These are phyloP conservation scores for Rhagium mordax DNA, from an alignment of 2,888 invertebrate genomes.

Conservation along the genomic window DNA sequence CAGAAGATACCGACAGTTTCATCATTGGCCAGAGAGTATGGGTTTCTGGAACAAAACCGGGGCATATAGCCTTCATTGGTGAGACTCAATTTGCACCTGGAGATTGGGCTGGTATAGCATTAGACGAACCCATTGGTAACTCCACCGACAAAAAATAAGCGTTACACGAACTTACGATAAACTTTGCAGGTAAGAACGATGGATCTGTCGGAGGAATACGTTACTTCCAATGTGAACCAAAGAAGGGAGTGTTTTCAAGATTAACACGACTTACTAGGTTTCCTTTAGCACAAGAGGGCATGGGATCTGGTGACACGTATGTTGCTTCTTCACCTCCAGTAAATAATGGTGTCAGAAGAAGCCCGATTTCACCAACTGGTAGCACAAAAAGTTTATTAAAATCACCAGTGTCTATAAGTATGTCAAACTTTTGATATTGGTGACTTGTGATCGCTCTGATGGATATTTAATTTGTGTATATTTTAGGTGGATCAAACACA, in stretches of 20 bases:
- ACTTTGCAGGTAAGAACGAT: conserved; percentile 90
- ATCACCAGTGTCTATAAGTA: conserved; percentile 63
- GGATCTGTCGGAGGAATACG: conserved; percentile 93
- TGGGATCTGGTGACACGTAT: conserved; percentile 58
- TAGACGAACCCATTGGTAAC: conserved; percentile 94
- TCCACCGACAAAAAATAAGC: not conserved
- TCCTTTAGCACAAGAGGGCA: conserved; percentile 75
- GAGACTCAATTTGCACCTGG: conserved; percentile 98
- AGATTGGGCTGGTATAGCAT: conserved; percentile 97
- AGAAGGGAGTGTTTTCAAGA: conserved; percentile 94
- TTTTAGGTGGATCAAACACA: conserved; percentile 71
- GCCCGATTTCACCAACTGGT: conserved; percentile 65
- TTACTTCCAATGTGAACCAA: conserved; percentile 95
- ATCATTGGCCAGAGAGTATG: conserved; percentile 96
- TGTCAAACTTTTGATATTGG: conserved; percentile 36
- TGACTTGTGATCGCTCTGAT: not conserved
- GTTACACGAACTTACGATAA: not conserved
- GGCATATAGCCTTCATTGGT: conserved; percentile 93
- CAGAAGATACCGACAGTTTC: conserved; percentile 94
- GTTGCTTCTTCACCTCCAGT: conserved; percentile 64
- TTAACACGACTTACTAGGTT: conserved; percentile 87
- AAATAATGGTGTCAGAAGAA: conserved; percentile 60
- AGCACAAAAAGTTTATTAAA: conserved; percentile 62
- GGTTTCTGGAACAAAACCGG: conserved; percentile 93
- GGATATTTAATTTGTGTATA: conserved; percentile 2